Percentiles rank a stretch among this genome's conserved stretches.
phyloP scores from a whole-genome alignment of 2,888 invertebrate genomes.

The Drosophila fungiperda region DNA sequence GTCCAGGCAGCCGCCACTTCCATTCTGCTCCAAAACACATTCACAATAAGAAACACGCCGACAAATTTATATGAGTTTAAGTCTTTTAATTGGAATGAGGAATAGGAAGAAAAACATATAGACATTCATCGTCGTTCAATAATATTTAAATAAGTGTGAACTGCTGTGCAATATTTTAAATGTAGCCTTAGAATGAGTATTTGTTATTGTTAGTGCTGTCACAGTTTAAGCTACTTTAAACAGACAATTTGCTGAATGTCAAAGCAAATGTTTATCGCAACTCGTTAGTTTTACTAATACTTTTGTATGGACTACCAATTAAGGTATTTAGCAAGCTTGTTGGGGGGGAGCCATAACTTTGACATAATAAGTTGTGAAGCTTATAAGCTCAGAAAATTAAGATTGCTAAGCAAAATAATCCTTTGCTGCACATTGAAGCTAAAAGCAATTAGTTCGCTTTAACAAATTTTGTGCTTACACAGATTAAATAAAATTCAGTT shows the following conservation, averaged over 20 bases:
- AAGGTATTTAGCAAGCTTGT: constrained; percentile 26
- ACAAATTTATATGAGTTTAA: constrained; percentile 75
- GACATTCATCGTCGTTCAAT: constrained; percentile 2
- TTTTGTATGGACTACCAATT: constrained; percentile 33
- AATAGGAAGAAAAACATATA: constrained; percentile 14
- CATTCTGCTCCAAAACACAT: constrained; percentile 39
- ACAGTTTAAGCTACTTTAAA: constrained; percentile 28
- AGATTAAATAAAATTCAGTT: too few species aligned
- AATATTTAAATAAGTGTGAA: constrained; percentile 20
- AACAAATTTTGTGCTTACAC: not conserved
- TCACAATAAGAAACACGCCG: constrained; percentile 60
- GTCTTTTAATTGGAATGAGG: constrained; percentile 52
- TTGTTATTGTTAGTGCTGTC: constrained; percentile 12
- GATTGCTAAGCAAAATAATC: not conserved
- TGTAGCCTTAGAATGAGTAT: constrained; percentile 4
- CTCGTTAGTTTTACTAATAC: constrained; percentile 21
- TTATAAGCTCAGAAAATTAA: constrained; percentile 3
- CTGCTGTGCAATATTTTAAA: constrained; percentile 28
- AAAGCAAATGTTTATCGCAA: constrained; percentile 24
- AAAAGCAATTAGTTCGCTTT: not conserved
- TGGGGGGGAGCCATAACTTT: constrained; percentile 18
- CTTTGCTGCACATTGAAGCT: not conserved
- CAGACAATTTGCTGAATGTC: not conserved
- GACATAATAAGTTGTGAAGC: constrained; percentile 29
- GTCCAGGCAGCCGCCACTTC: not conserved